Evolutionary conservation across 2,113 vertebrate genomes (phyloP).

Genomic region (Gasterosteus nipponicus): DNA sequence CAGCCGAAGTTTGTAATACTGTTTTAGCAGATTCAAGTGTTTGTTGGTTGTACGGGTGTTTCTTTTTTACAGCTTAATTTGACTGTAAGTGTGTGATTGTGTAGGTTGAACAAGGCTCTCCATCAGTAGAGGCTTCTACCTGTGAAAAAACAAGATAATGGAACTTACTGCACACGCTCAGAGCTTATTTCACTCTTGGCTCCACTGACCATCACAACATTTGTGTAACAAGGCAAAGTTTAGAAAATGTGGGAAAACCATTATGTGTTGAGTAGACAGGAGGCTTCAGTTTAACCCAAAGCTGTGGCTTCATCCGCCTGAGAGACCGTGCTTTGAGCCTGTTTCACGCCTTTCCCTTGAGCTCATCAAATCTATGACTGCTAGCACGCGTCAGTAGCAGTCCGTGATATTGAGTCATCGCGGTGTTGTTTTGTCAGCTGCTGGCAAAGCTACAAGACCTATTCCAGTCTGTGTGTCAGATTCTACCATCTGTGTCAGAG

Average conservation of each 20-base stretch:
- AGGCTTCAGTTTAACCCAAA: neutral
- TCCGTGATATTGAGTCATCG: constrained; percentile 14
- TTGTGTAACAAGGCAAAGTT: neutral
- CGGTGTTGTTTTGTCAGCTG: constrained; percentile 16
- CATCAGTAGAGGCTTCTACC: neutral
- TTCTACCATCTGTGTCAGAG: constrained; percentile 59
- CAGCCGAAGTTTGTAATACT: neutral
- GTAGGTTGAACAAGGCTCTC: neutral
- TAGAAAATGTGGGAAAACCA: neutral
- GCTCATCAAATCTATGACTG: neutral
- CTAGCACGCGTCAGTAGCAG: neutral
- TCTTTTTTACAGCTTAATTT: neutral
- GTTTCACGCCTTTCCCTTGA: neutral
- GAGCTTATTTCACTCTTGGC: neutral
- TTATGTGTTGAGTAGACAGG: neutral
- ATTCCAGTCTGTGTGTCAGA: constrained; percentile 18
- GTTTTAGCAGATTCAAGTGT: constrained; percentile 1
- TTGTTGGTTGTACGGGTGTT: neutral
- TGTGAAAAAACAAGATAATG: neutral
- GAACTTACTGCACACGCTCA: neutral
- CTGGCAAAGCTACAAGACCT: constrained; percentile 35
- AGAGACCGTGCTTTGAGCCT: neutral
- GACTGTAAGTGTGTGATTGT: neutral
- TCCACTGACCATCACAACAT: neutral
- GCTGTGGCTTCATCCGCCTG: neutral